Evolutionary conservation across 23 tunicate genomes (phyloP).

Genomic region (Ascidia mentula): DNA sequence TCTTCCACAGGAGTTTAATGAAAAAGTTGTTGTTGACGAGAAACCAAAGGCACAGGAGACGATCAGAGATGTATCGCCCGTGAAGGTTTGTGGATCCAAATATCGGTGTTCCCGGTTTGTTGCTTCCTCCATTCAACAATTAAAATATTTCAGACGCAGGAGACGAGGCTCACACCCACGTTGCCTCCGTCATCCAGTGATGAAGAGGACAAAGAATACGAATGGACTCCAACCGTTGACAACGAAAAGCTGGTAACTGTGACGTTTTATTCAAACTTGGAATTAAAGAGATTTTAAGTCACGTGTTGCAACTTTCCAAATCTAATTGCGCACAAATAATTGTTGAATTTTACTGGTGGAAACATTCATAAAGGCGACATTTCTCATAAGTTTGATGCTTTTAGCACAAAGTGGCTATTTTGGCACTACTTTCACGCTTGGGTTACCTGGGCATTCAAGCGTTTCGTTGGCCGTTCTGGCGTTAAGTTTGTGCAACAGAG

Average conservation of each 20-base stretch:
- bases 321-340: too few relatives aligned
- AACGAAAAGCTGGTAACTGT: conserved; percentile 66
- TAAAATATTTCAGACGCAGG: neutral
- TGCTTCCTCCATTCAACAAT: neutral
- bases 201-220: conserved; percentile 37
- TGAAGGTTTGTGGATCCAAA: neutral
- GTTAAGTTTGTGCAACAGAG: neutral
- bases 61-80: neutral
- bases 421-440: neutral
- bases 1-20: conserved; percentile 70
- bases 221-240: conserved; percentile 70
- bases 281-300: too few relatives aligned
- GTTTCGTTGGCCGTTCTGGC: neutral
- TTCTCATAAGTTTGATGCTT: too few relatives aligned
- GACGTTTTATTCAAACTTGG: too few relatives aligned
- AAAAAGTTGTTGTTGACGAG: neutral
- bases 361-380: too few relatives aligned
- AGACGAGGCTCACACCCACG: neutral
- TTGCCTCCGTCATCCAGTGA: conserved; percentile 30
- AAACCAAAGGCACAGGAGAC: neutral
- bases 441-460: neutral
- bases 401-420: too few relatives aligned
- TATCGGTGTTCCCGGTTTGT: neutral
- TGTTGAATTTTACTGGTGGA: too few relatives aligned
- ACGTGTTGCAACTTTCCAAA: too few relatives aligned